phyloP scores from a whole-genome alignment of 2,888 invertebrate species.

The Ophion slaviceki region DNA sequence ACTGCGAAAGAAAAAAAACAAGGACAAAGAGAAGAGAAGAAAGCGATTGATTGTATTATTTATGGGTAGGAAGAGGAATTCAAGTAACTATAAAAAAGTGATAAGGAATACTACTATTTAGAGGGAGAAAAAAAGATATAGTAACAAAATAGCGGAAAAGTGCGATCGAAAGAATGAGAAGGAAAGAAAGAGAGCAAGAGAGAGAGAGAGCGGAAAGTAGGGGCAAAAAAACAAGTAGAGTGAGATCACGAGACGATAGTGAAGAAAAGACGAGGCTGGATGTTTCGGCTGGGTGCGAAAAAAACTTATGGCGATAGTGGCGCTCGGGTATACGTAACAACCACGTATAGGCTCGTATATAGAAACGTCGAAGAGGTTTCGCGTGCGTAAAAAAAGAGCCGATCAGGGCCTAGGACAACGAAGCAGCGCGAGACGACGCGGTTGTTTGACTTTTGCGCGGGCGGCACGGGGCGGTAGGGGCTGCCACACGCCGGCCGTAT shows the following conservation, averaged over 20 bases:
- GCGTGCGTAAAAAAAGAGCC: constrained; percentile 52
- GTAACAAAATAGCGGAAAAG: background rate
- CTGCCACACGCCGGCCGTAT: constrained; percentile 31
- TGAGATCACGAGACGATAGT: no score
- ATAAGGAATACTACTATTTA: no score
- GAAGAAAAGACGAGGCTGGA: background rate
- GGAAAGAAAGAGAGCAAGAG: background rate
- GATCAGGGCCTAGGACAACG: constrained; percentile 67
- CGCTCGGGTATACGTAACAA: background rate
- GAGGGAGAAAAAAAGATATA: no score
- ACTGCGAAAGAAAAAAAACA: no score
- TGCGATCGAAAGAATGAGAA: no score
- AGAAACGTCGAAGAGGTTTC: constrained; percentile 27
- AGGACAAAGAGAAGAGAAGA: no score
- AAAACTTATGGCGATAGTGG: background rate
- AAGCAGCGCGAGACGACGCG: constrained; percentile 36
- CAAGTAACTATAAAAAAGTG: no score
- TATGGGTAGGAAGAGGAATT: no score
- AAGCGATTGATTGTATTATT: no score
- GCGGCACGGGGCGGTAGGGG: background rate
- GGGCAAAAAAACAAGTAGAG: background rate
- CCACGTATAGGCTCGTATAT: background rate
- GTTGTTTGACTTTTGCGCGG: constrained; percentile 10
- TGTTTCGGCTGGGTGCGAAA: background rate
- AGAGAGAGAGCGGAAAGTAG: background rate